Evolutionary conservation across 2,113 vertebrate species (phyloP).

Genomic region (Ictalurus punctatus): DNA sequence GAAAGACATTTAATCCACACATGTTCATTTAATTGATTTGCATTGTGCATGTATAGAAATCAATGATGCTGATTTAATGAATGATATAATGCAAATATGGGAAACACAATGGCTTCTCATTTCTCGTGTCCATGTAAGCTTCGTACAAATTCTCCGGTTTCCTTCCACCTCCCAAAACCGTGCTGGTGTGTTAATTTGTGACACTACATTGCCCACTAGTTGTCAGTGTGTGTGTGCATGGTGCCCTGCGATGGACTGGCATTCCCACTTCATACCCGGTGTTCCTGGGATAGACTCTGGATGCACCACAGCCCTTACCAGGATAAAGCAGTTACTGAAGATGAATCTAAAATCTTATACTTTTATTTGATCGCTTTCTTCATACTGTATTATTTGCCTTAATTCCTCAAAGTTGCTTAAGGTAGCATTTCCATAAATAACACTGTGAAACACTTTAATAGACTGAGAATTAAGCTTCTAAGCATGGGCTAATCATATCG

Average conservation of each 20-base stretch:
- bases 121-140: not conserved
- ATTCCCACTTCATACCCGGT: not conserved
- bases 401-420: not conserved
- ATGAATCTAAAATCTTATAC: not conserved
- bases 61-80: not conserved
- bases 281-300: not conserved
- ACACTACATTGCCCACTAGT: not conserved
- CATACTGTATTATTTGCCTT: not conserved
- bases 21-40: slow-evolving; percentile 14
- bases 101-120: too few species aligned
- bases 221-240: not conserved
- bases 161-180: not conserved
- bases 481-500: slow-evolving; percentile 53
- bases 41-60: slow-evolving; percentile 37
- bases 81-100: not conserved
- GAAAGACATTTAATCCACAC: not conserved
- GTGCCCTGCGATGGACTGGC: not conserved
- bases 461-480: slow-evolving; percentile 14
- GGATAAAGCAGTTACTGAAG: not conserved
- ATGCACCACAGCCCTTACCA: not conserved
- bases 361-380: not conserved
- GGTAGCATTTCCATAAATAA: not conserved
- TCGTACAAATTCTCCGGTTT: not conserved
- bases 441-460: not conserved
- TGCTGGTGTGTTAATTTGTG: not conserved